A percentile compares a stretch with the other conserved stretches of the same genome.
phyloP scores from a whole-genome alignment of 2,797 vertebrate species.

The Heliangelus exortis region DNA sequence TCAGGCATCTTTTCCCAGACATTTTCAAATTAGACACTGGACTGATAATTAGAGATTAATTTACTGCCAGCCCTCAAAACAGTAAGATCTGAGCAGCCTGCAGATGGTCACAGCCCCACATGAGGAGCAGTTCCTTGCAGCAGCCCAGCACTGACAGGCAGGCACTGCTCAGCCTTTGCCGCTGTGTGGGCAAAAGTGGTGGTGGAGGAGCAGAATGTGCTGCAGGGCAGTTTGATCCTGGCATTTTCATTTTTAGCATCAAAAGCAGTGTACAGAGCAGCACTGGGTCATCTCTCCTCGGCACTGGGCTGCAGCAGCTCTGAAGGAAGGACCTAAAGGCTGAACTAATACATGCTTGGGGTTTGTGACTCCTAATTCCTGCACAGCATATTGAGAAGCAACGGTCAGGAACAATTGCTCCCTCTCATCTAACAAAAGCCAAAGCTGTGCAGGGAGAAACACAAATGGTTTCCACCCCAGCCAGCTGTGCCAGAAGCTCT shows the following conservation, averaged over 20 bases:
- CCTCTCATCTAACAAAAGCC: not conserved
- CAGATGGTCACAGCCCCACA: not conserved
- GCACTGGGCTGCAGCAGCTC: not conserved
- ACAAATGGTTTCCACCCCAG: not conserved
- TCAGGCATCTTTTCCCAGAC: not conserved
- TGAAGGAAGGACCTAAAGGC: not conserved
- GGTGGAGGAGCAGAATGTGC: not conserved
- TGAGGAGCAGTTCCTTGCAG: not conserved
- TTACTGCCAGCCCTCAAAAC: not conserved
- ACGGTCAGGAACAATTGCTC: not conserved
- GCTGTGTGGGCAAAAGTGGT: rapidly evolving
- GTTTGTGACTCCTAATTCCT: not conserved
- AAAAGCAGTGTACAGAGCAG: not conserved
- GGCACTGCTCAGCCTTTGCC: not conserved
- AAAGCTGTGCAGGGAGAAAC: not conserved
- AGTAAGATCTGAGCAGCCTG: not conserved
- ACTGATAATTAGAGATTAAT: not conserved
- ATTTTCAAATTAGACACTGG: not conserved
- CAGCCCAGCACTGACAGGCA: not conserved
- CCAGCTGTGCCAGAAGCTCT: not conserved
- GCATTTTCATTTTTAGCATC: not conserved
- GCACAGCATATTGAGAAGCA: not conserved
- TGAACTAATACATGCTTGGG: not conserved
- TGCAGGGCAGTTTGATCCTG: not conserved
- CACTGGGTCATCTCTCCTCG: not conserved